Conservation (phyloP, 2,797 vertebrate genomes). For the Taeniopygia guttata region DNA sequence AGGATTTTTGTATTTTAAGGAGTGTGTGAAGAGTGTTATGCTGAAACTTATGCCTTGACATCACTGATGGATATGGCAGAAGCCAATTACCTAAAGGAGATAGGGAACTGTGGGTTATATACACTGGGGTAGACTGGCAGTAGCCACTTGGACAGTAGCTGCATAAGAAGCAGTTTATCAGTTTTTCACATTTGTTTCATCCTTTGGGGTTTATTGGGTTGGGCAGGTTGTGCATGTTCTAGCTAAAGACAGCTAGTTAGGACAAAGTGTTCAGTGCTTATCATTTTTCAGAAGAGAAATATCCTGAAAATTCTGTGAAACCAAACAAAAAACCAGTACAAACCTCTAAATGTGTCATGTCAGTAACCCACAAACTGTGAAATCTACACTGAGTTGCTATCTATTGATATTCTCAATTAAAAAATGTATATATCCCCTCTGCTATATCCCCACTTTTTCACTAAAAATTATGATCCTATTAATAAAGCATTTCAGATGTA, state of each 20-base stretch:
- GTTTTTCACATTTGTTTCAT: neutral
- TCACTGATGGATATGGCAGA: neutral
- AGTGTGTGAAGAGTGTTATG: neutral
- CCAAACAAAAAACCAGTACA: neutral
- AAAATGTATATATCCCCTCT: neutral
- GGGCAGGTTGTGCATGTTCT: neutral
- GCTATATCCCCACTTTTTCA: neutral
- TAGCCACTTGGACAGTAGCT: neutral
- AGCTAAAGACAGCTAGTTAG: neutral
- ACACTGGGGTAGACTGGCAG: neutral
- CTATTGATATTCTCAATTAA: neutral
- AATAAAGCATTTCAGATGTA: neutral
- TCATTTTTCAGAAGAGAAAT: neutral
- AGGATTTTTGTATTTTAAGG: neutral
- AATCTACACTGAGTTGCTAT: neutral
- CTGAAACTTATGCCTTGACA: neutral
- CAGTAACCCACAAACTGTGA: neutral
- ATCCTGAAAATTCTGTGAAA: neutral
- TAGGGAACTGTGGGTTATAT: neutral
- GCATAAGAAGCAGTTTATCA: neutral
- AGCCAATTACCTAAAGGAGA: neutral
- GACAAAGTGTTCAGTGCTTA: neutral
- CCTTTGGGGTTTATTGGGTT: neutral
- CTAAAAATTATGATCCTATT: neutral
- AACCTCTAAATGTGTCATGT: neutral